Evolutionary conservation across 2,113 vertebrate genomes (phyloP).

Genomic region (Chroicocephalus ridibundus): DNA sequence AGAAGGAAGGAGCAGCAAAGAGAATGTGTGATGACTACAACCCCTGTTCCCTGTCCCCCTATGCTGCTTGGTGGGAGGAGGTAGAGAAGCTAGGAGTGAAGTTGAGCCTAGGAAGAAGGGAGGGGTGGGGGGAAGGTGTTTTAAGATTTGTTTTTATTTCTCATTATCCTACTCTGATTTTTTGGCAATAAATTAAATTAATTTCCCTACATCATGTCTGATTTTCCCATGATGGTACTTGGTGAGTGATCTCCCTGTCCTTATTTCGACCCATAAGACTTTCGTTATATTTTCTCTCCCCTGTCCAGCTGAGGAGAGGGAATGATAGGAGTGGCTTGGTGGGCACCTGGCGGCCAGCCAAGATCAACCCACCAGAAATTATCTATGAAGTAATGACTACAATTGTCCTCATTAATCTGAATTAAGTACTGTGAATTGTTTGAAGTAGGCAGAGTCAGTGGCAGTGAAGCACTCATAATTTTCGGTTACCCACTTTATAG

Average conservation of each 20-base stretch:
- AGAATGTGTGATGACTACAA: no score
- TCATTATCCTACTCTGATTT: neutral
- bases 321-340: neutral
- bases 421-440: neutral
- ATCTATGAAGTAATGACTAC: neutral
- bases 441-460: neutral
- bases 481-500: neutral
- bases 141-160: neutral
- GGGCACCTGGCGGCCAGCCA: neutral
- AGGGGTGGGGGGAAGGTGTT: no score
- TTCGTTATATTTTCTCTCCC: no score
- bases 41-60: no score
- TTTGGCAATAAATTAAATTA: neutral
- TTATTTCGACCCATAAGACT: no score
- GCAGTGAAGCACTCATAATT: neutral
- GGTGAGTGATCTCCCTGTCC: no score
- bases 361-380: neutral
- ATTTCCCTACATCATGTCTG: no score
- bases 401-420: neutral
- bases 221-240: neutral
- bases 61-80: no score
- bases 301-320: neutral
- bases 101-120: no score
- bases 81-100: no score
- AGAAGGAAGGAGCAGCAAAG: no score